phyloP scores from a whole-genome alignment of 2,113 vertebrate genomes.

The Phocoena phocoena region DNA sequence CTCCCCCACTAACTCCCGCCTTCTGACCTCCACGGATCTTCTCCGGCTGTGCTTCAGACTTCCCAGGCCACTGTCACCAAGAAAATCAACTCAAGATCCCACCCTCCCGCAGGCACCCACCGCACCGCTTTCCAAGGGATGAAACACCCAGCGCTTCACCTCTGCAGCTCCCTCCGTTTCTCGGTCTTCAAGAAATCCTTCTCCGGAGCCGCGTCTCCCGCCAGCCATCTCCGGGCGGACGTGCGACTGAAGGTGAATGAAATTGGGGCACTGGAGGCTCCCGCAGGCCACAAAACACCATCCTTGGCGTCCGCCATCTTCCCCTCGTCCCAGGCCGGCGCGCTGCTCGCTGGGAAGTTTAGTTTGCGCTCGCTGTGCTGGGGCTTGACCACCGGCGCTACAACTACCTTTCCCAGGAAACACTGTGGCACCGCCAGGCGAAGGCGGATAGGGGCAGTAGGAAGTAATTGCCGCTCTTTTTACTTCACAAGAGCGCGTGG shows the following conservation, averaged over 20 bases:
- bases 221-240: constrained; percentile 5
- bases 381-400: fast-evolving
- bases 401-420: constrained; percentile 56
- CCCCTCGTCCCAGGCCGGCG: not conserved
- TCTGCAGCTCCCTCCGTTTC: constrained; percentile 64
- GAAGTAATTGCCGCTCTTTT: not conserved
- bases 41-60: not conserved
- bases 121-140: not conserved
- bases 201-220: not conserved
- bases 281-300: fast-evolving
- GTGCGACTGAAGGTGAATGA: constrained; percentile 69
- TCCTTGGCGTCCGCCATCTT: constrained; percentile 51
- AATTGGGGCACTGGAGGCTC: not conserved
- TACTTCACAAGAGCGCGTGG: not conserved
- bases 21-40: constrained; percentile 4
- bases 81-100: not conserved
- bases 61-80: not conserved
- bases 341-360: constrained; percentile 60
- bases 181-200: constrained; percentile 69
- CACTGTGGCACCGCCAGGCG: not conserved
- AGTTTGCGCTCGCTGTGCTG: not conserved
- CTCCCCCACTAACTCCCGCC: not conserved
- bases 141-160: constrained; percentile 44
- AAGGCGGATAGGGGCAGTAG: not conserved
- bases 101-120: not conserved